phyloP scores from a whole-genome alignment of 2,888 invertebrate species.

The Chironomus tentans region DNA sequence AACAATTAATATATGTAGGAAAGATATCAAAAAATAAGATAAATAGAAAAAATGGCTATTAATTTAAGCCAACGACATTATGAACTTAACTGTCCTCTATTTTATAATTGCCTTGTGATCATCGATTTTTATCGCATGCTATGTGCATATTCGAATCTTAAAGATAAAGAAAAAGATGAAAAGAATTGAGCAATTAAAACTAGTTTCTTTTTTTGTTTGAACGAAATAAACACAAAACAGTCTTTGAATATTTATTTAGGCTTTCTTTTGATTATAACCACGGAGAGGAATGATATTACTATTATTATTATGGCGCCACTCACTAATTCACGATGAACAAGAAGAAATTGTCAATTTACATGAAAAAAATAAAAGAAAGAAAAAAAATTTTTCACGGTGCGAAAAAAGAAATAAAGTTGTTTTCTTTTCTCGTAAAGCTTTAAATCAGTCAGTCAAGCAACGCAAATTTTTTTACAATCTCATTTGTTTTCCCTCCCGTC shows the following conservation, averaged over 20 bases:
- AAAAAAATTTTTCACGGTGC: not conserved
- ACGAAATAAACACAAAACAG: not conserved
- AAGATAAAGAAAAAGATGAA: not conserved
- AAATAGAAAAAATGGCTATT: not conserved
- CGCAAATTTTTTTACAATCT: not conserved
- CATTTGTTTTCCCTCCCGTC: not conserved
- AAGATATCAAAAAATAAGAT: not conserved
- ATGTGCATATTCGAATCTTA: not conserved
- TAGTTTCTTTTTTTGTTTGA: constrained; percentile 2
- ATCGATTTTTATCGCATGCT: not conserved
- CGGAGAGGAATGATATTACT: not conserved
- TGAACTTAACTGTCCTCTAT: too few relatives aligned
- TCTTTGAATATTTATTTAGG: constrained; percentile 9
- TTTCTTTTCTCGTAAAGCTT: not conserved
- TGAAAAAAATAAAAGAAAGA: too few relatives aligned
- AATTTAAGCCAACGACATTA: not conserved
- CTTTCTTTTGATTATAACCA: not conserved
- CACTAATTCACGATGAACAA: not conserved
- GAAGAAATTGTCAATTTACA: not conserved
- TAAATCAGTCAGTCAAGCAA: not conserved
- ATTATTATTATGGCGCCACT: constrained; percentile 12
- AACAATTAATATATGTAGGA: not conserved
- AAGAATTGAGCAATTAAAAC: constrained; percentile 8
- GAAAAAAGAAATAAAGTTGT: not conserved
- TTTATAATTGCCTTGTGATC: not conserved